Base-by-base conservation (phyloP, 2,888 invertebrate genomes). In the Hirtodrosophila cameraria region DNA sequence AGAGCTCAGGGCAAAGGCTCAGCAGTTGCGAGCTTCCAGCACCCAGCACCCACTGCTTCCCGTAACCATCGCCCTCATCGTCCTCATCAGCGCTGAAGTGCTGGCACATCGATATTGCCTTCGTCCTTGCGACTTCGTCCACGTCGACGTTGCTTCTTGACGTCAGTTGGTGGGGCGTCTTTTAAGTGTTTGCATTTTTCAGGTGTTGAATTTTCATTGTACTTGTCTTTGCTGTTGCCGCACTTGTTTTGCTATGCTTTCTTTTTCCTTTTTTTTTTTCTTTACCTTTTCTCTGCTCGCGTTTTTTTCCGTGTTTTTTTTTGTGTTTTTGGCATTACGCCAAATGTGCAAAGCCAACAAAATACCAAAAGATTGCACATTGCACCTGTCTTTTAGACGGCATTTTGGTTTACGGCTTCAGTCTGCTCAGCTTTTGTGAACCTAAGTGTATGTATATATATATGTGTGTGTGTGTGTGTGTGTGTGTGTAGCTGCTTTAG, bases 341-440 rank as follows among this genome's bases (percentile, higher is more conserved):
- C 88, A 88, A 88, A 88, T 87, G 75, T 81, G 84, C 82, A 88
- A 87, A 88, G 86, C 88, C 88, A 78, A 84, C 87, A 79, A 86
- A 88, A 87, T 84, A 72, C 80, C 71, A 80, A 85, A 81, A 78
- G 79, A 85, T 74, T 83, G 86, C 83, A 82, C 85, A 75, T 78
- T 86, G 82, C 84, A 82, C 75, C 85, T 81, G 80, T 83, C 86
- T 76, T 65, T 58, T 73, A 63, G 64, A 64, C 61, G 60, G 82
- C 66, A 66, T 65, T 72, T 78, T 79, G 76, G 68, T 73, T 75
- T 81, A 67, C 53, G 68, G 80, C 63, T 63, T 61, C 73, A 73
- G 70, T 62, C 74, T 63, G 62, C 46, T 50, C 57, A 38, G 54
- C 72, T 67, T 73, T 62, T 68, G 63, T 57, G 66, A 53, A 67